phyloP scores from a whole-genome alignment of 2,113 vertebrate species.

The Alouatta palliata region DNA sequence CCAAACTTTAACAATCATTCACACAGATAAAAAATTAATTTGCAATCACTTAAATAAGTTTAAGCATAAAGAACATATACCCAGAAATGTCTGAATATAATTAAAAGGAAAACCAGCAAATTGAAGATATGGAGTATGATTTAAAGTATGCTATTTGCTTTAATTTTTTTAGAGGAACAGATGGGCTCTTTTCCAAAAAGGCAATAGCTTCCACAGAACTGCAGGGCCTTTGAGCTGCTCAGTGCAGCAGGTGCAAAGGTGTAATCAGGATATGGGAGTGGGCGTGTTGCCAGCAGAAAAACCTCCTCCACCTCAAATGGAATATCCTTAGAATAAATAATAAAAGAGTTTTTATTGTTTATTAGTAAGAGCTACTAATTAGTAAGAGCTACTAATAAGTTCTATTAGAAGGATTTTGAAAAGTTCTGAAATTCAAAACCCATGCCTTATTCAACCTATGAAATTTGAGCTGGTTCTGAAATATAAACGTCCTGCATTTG shows the following conservation, averaged over 20 bases:
- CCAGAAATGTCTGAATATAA: neutral
- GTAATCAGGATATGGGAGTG: accelerated
- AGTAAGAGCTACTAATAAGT: neutral
- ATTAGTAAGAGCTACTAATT: neutral
- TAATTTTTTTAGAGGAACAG: neutral
- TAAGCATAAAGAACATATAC: neutral
- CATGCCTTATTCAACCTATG: neutral
- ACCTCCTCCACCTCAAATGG: neutral
- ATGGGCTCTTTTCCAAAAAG: neutral
- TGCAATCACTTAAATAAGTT: neutral
- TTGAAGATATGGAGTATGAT: neutral
- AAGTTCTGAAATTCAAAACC: neutral
- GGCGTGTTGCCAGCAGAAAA: accelerated
- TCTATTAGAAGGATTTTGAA: neutral
- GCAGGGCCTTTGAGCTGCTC: accelerated
- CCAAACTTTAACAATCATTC: neutral
- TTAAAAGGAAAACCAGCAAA: constrained; percentile 13
- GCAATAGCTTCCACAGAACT: neutral
- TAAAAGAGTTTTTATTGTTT: too few relatives aligned
- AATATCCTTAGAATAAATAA: too few relatives aligned
- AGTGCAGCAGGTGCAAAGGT: accelerated
- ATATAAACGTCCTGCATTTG: neutral
- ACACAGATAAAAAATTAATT: neutral
- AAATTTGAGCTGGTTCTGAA: neutral
- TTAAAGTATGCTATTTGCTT: neutral